Conservation (phyloP, 2,888 invertebrate genomes). For the Geotrupes spiniger region DNA sequence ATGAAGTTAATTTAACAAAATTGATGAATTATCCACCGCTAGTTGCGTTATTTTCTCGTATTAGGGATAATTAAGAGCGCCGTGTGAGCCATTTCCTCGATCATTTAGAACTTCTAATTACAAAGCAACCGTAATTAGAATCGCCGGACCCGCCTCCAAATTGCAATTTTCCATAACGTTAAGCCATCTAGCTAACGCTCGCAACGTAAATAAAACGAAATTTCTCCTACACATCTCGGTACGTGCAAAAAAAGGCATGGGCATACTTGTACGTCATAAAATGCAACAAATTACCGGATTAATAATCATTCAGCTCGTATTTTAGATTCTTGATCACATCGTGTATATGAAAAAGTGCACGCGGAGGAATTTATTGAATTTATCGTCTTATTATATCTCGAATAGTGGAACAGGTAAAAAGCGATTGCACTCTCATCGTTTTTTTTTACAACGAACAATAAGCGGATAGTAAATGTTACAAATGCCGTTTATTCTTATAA, state of each 20-base stretch:
- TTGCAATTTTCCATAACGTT: no score
- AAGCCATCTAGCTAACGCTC: no score
- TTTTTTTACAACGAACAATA: neutral
- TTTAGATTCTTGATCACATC: conserved; percentile 11
- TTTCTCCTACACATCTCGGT: neutral
- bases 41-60: no score
- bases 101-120: no score
- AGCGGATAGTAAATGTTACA: conserved; percentile 1
- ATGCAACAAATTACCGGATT: conserved; percentile 9
- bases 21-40: no score
- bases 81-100: no score
- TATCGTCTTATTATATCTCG: conserved; percentile 11
- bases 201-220: no score
- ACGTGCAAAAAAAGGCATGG: neutral
- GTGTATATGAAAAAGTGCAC: conserved; percentile 10
- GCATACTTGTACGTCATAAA: neutral
- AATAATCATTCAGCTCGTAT: conserved; percentile 14
- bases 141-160: no score
- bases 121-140: no score
- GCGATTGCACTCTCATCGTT: no score
- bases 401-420: neutral
- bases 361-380: conserved; percentile 9
- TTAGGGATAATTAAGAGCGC: no score
- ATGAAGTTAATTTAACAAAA: no score
- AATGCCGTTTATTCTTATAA: conserved; percentile 15